phyloP scores from a whole-genome alignment of 2,888 invertebrate species.

The Chydorus sphaericus region DNA sequence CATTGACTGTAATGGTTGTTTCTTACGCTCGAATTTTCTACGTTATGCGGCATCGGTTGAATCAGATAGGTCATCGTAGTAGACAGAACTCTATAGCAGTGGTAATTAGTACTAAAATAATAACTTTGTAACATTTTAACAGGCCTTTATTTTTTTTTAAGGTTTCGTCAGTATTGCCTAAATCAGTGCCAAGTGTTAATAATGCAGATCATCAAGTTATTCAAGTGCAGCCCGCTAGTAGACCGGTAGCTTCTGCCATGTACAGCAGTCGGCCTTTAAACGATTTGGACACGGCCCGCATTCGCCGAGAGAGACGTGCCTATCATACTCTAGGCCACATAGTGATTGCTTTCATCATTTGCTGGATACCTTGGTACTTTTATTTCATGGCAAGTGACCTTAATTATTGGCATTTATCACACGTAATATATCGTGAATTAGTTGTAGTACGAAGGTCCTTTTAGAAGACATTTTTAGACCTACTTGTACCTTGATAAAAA shows the following conservation, averaged over 20 bases:
- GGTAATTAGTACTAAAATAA: too few relatives aligned
- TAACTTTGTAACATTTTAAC: too few relatives aligned
- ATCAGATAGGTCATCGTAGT: constrained; percentile 16
- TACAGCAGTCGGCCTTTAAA: too few relatives aligned
- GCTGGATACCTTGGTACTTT: constrained; percentile 19
- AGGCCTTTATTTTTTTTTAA: too few relatives aligned
- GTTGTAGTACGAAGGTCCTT: background rate
- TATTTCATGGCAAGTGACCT: constrained; percentile 19
- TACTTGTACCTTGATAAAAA: background rate
- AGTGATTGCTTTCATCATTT: constrained; percentile 18
- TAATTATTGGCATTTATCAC: too few relatives aligned
- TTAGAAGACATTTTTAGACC: background rate
- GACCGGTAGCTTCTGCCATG: too few relatives aligned
- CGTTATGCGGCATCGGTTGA: constrained; percentile 17
- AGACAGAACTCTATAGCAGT: too few relatives aligned
- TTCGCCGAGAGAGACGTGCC: constrained; percentile 18
- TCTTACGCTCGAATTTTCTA: constrained; percentile 18
- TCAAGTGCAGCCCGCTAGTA: too few relatives aligned
- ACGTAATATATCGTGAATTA: too few relatives aligned
- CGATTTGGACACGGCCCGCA: constrained; percentile 11
- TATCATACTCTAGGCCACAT: constrained; percentile 19
- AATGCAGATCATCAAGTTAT: too few relatives aligned
- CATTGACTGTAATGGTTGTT: constrained; percentile 17
- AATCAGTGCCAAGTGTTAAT: too few relatives aligned
- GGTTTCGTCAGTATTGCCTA: too few relatives aligned